These are phyloP conservation scores for Halcyon malimbica DNA, from an alignment of 2,113 vertebrate genomes.

Conservation along the genomic window DNA sequence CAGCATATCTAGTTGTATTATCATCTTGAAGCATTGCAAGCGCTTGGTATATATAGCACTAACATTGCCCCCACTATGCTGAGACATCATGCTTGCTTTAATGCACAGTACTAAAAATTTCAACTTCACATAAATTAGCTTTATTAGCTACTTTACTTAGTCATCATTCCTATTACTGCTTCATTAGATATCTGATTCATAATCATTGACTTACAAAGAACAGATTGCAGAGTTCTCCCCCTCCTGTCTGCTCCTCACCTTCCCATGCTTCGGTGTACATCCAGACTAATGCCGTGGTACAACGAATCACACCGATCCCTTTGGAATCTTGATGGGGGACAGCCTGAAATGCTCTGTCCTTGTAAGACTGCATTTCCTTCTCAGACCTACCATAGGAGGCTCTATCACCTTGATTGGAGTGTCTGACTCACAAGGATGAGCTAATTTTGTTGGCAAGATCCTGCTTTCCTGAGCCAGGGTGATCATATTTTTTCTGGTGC, in stretches of 20 bases:
- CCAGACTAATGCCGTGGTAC: background rate
- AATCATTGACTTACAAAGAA: slow-evolving; percentile 48
- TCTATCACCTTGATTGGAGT: slow-evolving; percentile 25
- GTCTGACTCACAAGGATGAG: slow-evolving; percentile 54
- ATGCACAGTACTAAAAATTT: slow-evolving; percentile 59
- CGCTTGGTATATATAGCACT: background rate
- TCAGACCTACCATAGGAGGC: background rate
- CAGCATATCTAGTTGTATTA: slow-evolving; percentile 40
- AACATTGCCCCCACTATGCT: slow-evolving; percentile 46
- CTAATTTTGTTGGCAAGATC: slow-evolving; percentile 51
- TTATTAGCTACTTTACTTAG: slow-evolving; percentile 66
- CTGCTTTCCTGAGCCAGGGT: slow-evolving; percentile 11
- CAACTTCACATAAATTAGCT: slow-evolving; percentile 57
- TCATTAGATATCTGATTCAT: slow-evolving; percentile 63
- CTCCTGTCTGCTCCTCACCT: background rate
- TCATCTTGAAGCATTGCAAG: background rate
- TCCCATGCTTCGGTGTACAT: background rate
- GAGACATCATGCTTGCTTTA: slow-evolving; percentile 63
- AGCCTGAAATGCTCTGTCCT: slow-evolving; percentile 1
- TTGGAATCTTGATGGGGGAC: background rate
- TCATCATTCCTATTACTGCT: slow-evolving; percentile 67
- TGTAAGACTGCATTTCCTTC: background rate
- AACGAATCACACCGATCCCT: background rate
- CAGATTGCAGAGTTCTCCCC: slow-evolving; percentile 39
- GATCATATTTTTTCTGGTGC: slow-evolving; percentile 15